These are phyloP conservation scores for Amblyopsis rosae DNA, from an alignment of 2,113 vertebrate species.

Conservation along the genomic window DNA sequence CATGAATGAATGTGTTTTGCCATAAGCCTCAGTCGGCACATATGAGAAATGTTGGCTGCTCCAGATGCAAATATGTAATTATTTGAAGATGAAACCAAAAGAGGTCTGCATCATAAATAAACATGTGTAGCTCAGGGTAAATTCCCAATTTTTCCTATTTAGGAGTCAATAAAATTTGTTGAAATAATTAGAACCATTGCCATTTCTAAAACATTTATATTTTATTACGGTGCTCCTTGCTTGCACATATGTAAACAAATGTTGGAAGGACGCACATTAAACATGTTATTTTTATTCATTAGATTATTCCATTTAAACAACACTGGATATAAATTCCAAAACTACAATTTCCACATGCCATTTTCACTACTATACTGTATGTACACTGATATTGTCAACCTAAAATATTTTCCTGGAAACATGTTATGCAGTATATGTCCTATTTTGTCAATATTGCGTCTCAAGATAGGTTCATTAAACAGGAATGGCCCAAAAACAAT, in stretches of 20 bases:
- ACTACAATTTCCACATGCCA: constrained; percentile 6
- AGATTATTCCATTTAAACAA: constrained; percentile 19
- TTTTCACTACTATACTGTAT: too few species aligned
- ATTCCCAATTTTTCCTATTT: constrained; percentile 67
- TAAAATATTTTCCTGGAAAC: background rate
- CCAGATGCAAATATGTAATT: constrained; percentile 65
- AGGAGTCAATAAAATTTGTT: constrained; percentile 60
- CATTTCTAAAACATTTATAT: constrained; percentile 52
- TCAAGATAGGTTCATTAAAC: background rate
- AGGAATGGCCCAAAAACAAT: background rate
- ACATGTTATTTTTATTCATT: constrained; percentile 32
- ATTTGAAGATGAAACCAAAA: constrained; percentile 61
- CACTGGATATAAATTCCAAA: constrained; percentile 24
- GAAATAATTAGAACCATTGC: constrained; percentile 63
- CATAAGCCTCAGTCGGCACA: constrained; percentile 52
- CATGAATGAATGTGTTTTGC: constrained; percentile 47
- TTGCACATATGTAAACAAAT: constrained; percentile 47
- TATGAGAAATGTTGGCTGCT: constrained; percentile 28
- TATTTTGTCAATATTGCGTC: too few species aligned
- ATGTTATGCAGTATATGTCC: too few species aligned
- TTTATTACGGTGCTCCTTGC: constrained; percentile 35
- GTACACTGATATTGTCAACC: too few species aligned
- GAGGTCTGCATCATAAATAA: constrained; percentile 66
- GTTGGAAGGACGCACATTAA: constrained; percentile 31
- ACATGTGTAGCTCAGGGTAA: constrained; percentile 54